Base-by-base conservation (phyloP, 2,113 vertebrate species). In the Pelobates fuscus region DNA sequence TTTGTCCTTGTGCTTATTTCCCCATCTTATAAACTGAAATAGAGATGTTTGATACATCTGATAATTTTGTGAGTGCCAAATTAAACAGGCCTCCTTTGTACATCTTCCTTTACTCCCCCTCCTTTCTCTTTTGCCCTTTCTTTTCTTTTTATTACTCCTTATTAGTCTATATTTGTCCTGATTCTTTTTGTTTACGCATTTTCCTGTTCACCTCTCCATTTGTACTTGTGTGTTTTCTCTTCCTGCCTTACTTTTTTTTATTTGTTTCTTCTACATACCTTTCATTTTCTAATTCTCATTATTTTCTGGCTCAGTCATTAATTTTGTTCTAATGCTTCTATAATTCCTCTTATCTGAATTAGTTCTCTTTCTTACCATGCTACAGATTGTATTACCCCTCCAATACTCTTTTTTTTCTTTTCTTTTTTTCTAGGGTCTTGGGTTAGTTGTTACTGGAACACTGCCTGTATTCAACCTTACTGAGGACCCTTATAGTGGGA, bases 381-480 rank as follows among this genome's bases (percentile, higher is more conserved):
- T 41, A 6, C 32, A 41, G 7, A 8, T 41, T 8, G 7, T 41
- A 7, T 12, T 12, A 41, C 37, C 37, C 37, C 14, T 49, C 44
- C 44, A 2, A 8, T 14, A 2, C 44, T 1, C 12, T 23, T 57
- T 23, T 57, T 5, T 57, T n/a, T 23, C 5, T 32, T 21, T 43
- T 44, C 0, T 70, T 57, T 41, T 78, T 46, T 20, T 76, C 32
- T 81, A 99, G 97, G 96, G 96, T 57, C 89, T 98, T 85, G 97
- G 96, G 8, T 86, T 99, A 30, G 96, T 99, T 84, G 95, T 99
- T 83, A 97, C 96, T 0, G 97, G 97, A 64, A 99, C 96, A 0
- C 90, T 99, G 85, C 97, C 97, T 0, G 97, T 99, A 66, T 99
- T 99, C 88, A 99, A 99, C 88, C 89, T 97, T 81, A 98, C 97